Conservation (phyloP, 2,888 invertebrate species). For the Caenorhabditis panamensis region DNA sequence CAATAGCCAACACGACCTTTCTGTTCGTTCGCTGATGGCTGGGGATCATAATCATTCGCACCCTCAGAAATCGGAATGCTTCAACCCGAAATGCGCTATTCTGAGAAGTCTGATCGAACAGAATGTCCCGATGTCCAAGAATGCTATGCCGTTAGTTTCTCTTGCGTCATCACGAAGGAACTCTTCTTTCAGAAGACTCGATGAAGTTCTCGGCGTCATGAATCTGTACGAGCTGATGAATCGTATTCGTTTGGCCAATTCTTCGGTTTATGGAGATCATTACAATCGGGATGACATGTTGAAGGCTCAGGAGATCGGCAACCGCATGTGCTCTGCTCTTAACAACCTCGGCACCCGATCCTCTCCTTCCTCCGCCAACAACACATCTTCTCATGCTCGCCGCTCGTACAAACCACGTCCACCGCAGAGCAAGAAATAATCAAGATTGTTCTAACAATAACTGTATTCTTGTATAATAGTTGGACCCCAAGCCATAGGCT, state of each 20-base stretch:
- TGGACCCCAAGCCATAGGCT: not conserved
- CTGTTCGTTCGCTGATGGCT: slow-evolving; percentile 13
- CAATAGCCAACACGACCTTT: slow-evolving; percentile 37
- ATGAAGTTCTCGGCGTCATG: slow-evolving; percentile 50
- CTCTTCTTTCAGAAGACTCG: slow-evolving; percentile 40
- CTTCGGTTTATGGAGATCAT: slow-evolving; percentile 1
- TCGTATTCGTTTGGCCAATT: slow-evolving; percentile 43
- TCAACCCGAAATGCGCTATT: slow-evolving; percentile 54
- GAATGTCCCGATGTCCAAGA: slow-evolving; percentile 18
- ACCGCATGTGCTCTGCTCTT: slow-evolving; percentile 49
- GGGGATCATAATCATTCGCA: not conserved
- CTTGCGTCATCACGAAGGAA: not conserved
- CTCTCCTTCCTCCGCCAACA: not conserved
- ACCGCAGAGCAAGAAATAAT: slow-evolving; percentile 19
- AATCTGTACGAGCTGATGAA: slow-evolving; percentile 59
- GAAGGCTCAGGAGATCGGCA: slow-evolving; percentile 54
- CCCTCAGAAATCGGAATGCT: slow-evolving; percentile 26
- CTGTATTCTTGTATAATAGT: slow-evolving; percentile 15
- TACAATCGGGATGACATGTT: slow-evolving; percentile 12
- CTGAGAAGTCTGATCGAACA: slow-evolving; percentile 47
- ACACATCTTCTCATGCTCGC: slow-evolving; percentile 7
- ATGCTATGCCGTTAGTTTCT: slow-evolving; percentile 33
- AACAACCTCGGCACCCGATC: slow-evolving; percentile 6
- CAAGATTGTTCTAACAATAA: not conserved
- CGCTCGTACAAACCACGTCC: slow-evolving; percentile 27